These are phyloP conservation scores for Tetramorium bicarinatum DNA, from an alignment of 2,888 invertebrate genomes.

Conservation along the genomic window DNA sequence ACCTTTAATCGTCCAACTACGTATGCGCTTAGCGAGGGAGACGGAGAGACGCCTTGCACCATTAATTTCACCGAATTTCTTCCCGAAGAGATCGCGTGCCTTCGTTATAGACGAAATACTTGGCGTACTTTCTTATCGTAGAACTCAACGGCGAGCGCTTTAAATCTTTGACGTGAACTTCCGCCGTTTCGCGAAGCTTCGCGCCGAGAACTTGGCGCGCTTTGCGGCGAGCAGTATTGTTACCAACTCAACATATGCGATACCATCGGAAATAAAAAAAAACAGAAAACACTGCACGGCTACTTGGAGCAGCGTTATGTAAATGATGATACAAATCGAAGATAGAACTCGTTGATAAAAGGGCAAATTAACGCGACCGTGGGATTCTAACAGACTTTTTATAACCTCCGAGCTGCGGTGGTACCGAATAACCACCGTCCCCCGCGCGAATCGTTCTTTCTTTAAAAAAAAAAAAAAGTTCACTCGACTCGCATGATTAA, in stretches of 20 bases:
- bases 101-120: neutral
- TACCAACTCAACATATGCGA: neutral
- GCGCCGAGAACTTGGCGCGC: neutral
- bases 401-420: neutral
- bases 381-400: neutral
- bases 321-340: neutral
- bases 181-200: neutral
- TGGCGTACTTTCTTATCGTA: neutral
- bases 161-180: neutral
- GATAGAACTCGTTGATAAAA: neutral
- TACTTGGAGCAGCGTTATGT: neutral
- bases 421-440: neutral
- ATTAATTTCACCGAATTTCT: neutral
- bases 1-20: constrained; percentile 16
- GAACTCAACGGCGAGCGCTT: neutral
- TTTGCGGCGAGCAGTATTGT: neutral
- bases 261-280: neutral
- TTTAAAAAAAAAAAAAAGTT: neutral
- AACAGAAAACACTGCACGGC: neutral
- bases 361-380: neutral
- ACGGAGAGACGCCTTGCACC: neutral
- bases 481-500: neutral
- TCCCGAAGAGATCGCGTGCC: neutral
- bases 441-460: neutral
- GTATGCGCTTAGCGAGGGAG: neutral